A percentile compares a stretch with the other conserved stretches of the same genome.
Conservation (phyloP, 2,113 vertebrate genomes). For the Myotis brandtii region DNA sequence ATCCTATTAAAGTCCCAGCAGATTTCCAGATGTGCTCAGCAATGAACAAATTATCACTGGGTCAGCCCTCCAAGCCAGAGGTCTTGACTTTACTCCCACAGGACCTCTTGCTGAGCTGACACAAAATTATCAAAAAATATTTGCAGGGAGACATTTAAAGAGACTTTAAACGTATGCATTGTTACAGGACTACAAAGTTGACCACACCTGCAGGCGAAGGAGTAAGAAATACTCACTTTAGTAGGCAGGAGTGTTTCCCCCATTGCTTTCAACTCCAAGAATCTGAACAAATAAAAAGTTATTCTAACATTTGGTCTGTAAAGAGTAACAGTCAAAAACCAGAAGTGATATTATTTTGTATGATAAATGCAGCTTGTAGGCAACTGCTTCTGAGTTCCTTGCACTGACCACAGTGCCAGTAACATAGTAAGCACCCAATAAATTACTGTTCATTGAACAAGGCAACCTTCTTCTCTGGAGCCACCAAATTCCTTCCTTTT, state of each 20-base stretch:
- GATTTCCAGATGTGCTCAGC: conserved; percentile 23
- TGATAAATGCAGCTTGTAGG: not conserved
- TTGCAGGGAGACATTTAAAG: not conserved
- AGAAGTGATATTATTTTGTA: not conserved
- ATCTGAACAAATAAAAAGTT: not conserved
- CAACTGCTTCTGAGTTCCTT: not conserved
- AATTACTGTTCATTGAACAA: not conserved
- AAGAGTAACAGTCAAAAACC: not conserved
- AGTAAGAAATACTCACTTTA: not conserved
- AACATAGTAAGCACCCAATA: not conserved
- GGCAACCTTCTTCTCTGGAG: not conserved
- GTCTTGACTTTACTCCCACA: not conserved
- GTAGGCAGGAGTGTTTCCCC: not conserved
- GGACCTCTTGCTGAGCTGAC: not conserved
- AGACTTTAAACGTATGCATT: not conserved
- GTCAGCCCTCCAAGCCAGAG: not conserved
- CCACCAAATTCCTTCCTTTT: not conserved
- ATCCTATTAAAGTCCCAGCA: conserved; percentile 57
- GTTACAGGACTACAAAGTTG: not conserved
- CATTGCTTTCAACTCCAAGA: not conserved
- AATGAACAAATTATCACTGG: conserved; percentile 35
- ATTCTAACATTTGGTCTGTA: not conserved
- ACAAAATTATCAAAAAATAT: not conserved
- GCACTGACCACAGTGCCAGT: not conserved
- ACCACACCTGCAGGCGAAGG: not conserved